phyloP scores from a whole-genome alignment of 2,797 vertebrate species.

The Lates japonicus region DNA sequence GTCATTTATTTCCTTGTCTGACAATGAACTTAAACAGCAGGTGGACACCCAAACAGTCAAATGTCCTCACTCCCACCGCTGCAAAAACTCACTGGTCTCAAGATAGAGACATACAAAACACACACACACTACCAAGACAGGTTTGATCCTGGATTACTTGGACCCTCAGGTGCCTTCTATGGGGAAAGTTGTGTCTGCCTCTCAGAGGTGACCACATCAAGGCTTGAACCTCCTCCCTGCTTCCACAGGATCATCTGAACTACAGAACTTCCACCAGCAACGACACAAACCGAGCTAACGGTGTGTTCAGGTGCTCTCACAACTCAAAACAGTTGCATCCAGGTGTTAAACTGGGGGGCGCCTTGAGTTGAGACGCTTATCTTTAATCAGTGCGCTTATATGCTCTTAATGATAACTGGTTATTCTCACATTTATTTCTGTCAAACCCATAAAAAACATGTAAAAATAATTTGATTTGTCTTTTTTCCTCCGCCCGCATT shows the following conservation, averaged over 20 bases:
- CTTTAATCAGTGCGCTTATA: neutral
- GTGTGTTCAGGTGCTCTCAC: slow-evolving; percentile 29
- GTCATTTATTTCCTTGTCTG: neutral
- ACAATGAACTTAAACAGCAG: neutral
- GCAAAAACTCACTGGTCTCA: slow-evolving; percentile 1
- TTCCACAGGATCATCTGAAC: slow-evolving; percentile 4
- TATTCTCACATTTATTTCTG: neutral
- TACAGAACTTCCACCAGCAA: slow-evolving; percentile 3
- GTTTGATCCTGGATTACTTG: slow-evolving; percentile 80
- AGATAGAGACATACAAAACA: slow-evolving; percentile 29
- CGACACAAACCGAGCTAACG: neutral
- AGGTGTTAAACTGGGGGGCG: neutral
- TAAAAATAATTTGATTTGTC: neutral
- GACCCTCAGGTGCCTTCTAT: slow-evolving; percentile 74
- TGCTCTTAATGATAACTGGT: neutral
- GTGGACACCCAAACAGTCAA: neutral
- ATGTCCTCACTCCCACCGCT: neutral
- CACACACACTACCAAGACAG: slow-evolving; percentile 46
- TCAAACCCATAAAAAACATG: neutral
- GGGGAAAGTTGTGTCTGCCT: slow-evolving; percentile 15
- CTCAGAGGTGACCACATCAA: neutral
- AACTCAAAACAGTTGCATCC: neutral
- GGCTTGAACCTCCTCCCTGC: neutral
- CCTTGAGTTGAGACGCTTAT: neutral
- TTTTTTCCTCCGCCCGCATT: too few species aligned